Evolutionary conservation across 2,797 vertebrate genomes (phyloP), one percentile per base, ranked within the genome.

Genomic region (Hypotaenidia philippensis): DNA sequence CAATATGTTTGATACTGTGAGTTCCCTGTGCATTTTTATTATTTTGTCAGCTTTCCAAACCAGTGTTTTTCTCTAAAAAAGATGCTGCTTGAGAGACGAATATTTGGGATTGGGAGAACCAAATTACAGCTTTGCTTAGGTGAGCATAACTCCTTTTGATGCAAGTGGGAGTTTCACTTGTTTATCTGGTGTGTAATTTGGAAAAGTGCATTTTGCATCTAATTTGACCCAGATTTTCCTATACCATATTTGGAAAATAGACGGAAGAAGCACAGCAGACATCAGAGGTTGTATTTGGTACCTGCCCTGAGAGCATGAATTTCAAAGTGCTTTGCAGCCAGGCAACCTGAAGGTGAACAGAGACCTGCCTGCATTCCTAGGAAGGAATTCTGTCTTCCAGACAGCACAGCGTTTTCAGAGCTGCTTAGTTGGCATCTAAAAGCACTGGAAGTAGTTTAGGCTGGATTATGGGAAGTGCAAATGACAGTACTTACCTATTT

Each of bases 11-110:
- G 80, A 69, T 76, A 60, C 56, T 83, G 50, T 74, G 89, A 88
- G 63, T 65, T 96, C 80, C 89, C 69, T 32, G 45, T 93, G 68
- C 86, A 66, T 96, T 96, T 97, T 93, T 93, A 96, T 89, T 78
- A 80, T 90, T 79, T 66, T 92, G 45, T 70, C 60, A 94, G 56
- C 88, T 87, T 97, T 93, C 56, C 59, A 69, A 91, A 84, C 34
- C 57, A 90, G n/a, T 80, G 70, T 81, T 94, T 74, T 76, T 78
- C 60, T 96, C 83, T 88, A 41, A 92, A 96, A 44, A 96, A 91
- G 84, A 83, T 36, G 34, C 56, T 76, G 50, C 82, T 64, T 83
- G 87, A 93, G 83, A 72, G 83, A 32, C 52, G 2, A 81, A 40
- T 68, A 32, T 49, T 32, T 90, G 45, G 53, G 70, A 83, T 26